Evolutionary conservation across 30 jellyfish, hydroid and myxozoan genomes (phyloP).

Genomic region (Cassiopea xamachana): DNA sequence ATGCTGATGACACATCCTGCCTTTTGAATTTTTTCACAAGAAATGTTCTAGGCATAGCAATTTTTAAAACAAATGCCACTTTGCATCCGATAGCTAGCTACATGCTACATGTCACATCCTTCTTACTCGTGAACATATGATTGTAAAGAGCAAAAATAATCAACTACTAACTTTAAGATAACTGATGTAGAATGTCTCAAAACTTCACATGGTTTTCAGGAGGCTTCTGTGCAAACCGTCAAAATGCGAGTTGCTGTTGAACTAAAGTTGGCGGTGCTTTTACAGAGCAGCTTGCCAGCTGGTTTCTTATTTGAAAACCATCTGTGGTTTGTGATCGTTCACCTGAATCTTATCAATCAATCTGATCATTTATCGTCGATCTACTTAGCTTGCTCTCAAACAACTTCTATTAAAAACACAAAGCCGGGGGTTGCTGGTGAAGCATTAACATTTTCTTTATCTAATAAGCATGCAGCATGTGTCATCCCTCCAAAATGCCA

Average conservation of each 20-base stretch:
- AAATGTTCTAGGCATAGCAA: slow-evolving; percentile 63
- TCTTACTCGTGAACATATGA: neutral
- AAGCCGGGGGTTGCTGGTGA: slow-evolving; percentile 23
- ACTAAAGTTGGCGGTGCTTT: slow-evolving; percentile 52
- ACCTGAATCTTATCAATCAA: slow-evolving; percentile 77
- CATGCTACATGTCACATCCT: too few species aligned
- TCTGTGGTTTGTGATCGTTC: slow-evolving; percentile 73
- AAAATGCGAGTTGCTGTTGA: slow-evolving; percentile 43
- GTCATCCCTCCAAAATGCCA: too few species aligned
- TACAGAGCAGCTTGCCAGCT: slow-evolving; percentile 74
- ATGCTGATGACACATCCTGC: slow-evolving; percentile 25
- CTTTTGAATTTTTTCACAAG: slow-evolving; percentile 54
- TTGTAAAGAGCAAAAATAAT: neutral
- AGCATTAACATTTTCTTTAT: neutral
- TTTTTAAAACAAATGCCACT: neutral
- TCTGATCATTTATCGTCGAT: slow-evolving; percentile 53
- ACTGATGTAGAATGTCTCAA: neutral
- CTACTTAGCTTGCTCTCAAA: slow-evolving; percentile 59
- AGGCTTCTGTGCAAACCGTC: slow-evolving; percentile 12
- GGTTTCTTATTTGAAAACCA: slow-evolving; percentile 66
- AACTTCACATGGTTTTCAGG: neutral
- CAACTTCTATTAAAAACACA: slow-evolving; percentile 14
- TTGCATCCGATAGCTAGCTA: neutral
- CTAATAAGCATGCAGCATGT: too few species aligned
- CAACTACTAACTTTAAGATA: neutral